Evolutionary conservation across 2,113 vertebrate genomes (phyloP).

Genomic region (Kobus ellipsiprymnus): DNA sequence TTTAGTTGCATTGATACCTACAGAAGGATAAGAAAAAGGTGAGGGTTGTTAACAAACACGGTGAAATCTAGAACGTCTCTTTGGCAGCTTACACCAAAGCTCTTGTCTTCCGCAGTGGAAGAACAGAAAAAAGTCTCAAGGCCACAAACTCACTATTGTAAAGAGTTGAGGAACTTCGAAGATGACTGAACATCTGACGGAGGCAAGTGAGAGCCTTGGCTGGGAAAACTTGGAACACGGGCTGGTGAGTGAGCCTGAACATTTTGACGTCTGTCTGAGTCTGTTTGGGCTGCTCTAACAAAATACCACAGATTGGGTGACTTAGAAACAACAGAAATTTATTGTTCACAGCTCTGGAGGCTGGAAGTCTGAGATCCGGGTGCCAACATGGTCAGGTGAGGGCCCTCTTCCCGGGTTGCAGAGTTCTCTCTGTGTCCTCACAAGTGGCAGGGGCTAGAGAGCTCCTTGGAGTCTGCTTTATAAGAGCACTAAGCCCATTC

Average conservation of each 20-base stretch:
- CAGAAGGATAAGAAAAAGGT: background rate
- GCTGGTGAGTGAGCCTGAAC: background rate
- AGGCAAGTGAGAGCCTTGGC: background rate
- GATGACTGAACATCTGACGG: background rate
- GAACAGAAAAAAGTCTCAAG: background rate
- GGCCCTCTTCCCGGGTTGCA: background rate
- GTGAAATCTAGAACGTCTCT: background rate
- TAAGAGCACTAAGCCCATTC: background rate
- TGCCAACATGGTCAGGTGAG: background rate
- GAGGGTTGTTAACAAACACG: background rate
- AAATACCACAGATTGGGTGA: background rate
- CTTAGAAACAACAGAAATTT: background rate
- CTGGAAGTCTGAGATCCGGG: background rate
- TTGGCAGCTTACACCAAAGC: background rate
- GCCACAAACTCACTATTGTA: background rate
- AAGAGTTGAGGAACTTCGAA: background rate
- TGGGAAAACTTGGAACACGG: background rate
- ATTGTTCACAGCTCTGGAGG: background rate
- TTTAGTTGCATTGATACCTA: background rate
- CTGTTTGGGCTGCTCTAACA: background rate
- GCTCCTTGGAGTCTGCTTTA: background rate
- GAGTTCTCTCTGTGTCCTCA: background rate
- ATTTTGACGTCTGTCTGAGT: background rate
- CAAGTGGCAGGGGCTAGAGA: background rate
- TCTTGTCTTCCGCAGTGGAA: background rate